Conservation (phyloP, 2,797 vertebrate species). For the Pempheris klunzingeri region DNA sequence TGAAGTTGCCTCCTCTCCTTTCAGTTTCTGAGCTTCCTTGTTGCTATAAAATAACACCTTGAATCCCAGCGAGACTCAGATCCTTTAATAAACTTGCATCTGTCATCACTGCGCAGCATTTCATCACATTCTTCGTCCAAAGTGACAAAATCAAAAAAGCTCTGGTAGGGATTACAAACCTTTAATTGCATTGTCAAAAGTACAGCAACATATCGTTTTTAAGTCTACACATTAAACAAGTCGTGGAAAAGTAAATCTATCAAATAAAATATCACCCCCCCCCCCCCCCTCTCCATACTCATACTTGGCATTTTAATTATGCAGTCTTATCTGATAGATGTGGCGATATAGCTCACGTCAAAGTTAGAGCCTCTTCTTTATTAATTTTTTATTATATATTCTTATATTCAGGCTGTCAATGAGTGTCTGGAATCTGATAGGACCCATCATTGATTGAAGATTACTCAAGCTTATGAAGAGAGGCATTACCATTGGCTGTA, state of each 20-base stretch:
- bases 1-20: constrained; percentile 22
- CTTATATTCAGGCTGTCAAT: constrained; percentile 84
- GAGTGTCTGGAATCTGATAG: constrained; percentile 80
- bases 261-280: constrained; percentile 72
- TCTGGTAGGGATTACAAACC: constrained; percentile 77
- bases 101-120: constrained; percentile 52
- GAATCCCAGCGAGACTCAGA: constrained; percentile 36
- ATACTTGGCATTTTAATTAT: constrained; percentile 89
- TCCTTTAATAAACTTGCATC: constrained; percentile 73
- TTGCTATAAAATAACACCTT: constrained; percentile 35
- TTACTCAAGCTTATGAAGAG: constrained; percentile 77
- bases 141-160: constrained; percentile 66
- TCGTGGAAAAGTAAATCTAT: constrained; percentile 79
- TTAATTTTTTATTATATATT: constrained; percentile 86
- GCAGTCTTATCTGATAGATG: constrained; percentile 86
- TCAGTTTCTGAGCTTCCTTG: constrained; percentile 15
- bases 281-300: constrained; percentile 62
- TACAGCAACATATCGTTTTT: constrained; percentile 63
- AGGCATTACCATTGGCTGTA: constrained; percentile 71
- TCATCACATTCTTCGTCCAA: constrained; percentile 61
- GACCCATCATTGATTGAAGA: constrained; percentile 81
- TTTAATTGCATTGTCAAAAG: constrained; percentile 86
- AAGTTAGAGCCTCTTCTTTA: constrained; percentile 84
- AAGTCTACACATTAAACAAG: constrained; percentile 75
- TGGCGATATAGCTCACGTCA: constrained; percentile 83